phyloP scores from a whole-genome alignment of 2,888 invertebrate genomes.

The Drosophila dives region DNA sequence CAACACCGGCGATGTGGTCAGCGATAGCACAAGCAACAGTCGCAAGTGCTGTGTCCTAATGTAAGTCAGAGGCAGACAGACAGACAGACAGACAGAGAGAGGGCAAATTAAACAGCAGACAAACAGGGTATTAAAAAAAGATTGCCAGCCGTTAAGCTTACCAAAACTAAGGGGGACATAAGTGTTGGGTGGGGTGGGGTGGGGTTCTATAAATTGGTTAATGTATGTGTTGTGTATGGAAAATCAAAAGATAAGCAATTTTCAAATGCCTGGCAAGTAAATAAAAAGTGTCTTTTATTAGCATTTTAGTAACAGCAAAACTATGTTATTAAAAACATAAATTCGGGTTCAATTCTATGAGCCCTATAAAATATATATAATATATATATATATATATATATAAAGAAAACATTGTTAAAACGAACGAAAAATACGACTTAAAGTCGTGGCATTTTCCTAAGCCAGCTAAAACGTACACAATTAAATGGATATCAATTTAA shows the following conservation, averaged over 20 bases:
- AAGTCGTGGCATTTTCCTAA: constrained; percentile 80
- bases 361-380: constrained; percentile 30
- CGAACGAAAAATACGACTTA: constrained; percentile 45
- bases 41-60: constrained; percentile 90
- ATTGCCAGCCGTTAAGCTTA: constrained; percentile 66
- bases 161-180: constrained; percentile 35
- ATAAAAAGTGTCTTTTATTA: constrained; percentile 74
- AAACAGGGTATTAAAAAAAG: constrained; percentile 57
- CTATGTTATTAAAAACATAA: constrained; percentile 40
- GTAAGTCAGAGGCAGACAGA: constrained; percentile 84
- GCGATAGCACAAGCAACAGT: constrained; percentile 88
- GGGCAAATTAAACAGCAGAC: neutral
- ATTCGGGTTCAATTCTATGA: constrained; percentile 72
- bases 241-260: constrained; percentile 58
- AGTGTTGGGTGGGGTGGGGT: neutral
- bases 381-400: neutral
- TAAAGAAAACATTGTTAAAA: constrained; percentile 10
- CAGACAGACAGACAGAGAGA: neutral
- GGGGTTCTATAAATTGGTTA: neutral
- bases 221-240: constrained; percentile 34
- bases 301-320: constrained; percentile 61
- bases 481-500: constrained; percentile 42
- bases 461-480: constrained; percentile 37
- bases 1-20: constrained; percentile 91
- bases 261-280: constrained; percentile 57